These are phyloP conservation scores for Lepidurus packardi DNA, from an alignment of 1,140 invertebrate species.

Conservation along the genomic window DNA sequence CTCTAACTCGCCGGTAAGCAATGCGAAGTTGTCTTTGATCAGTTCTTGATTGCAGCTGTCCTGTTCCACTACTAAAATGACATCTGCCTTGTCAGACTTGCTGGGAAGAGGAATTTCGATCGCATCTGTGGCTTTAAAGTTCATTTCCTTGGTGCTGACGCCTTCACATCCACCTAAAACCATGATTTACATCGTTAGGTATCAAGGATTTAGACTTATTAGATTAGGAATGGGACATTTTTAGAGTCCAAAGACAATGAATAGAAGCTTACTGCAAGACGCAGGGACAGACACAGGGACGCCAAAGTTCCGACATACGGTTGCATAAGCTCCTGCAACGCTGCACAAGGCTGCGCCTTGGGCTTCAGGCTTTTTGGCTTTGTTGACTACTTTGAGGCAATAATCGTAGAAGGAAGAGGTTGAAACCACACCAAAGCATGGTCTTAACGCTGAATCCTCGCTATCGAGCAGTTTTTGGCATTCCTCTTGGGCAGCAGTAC, in stretches of 20 bases:
- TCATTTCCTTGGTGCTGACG: background rate
- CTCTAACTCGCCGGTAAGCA: conserved; percentile 46
- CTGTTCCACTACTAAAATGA: conserved; percentile 64
- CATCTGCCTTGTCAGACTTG: conserved; percentile 63
- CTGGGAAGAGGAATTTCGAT: conserved; percentile 59
- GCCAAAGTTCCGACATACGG: background rate
- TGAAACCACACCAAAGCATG: conserved; percentile 34
- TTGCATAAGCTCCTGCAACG: background rate
- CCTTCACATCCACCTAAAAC: background rate
- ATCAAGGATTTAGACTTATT: background rate
- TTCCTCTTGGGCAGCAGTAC: conserved; percentile 42
- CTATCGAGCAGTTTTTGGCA: conserved; percentile 52
- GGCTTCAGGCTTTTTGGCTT: conserved; percentile 47
- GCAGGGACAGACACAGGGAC: background rate
- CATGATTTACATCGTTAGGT: background rate
- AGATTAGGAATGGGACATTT: background rate
- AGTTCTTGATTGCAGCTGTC: conserved; percentile 46
- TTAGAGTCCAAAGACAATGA: background rate
- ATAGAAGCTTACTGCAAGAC: background rate
- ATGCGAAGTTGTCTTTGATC: conserved; percentile 47
- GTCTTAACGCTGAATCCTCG: conserved; percentile 47
- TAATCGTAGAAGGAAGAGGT: conserved; percentile 34
- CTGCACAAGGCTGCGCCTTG: conserved; percentile 43
- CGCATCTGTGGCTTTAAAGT: conserved; percentile 46
- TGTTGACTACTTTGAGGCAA: conserved; percentile 41